phyloP scores from a whole-genome alignment of 1,140 invertebrate genomes.

The Odontomachus brunneus region DNA sequence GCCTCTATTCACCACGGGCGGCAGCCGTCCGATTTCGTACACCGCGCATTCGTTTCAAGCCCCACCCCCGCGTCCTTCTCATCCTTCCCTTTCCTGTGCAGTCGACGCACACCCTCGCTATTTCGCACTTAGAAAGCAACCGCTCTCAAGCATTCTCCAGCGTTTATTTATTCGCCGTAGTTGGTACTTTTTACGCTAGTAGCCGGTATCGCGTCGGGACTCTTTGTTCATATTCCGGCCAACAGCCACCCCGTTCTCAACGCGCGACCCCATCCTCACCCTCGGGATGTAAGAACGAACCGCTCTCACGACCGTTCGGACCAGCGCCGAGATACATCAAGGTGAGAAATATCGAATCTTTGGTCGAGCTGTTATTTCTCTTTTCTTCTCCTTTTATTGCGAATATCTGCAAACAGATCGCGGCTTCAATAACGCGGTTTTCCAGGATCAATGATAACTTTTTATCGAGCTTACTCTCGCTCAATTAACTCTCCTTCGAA shows the following conservation, averaged over 20 bases:
- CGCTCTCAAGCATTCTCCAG: slow-evolving; percentile 58
- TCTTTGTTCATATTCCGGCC: slow-evolving; percentile 62
- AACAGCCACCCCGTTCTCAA: not conserved
- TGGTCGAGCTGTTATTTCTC: not conserved
- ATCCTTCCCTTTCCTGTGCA: not conserved
- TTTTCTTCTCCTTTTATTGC: not conserved
- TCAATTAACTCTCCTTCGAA: slow-evolving; percentile 49
- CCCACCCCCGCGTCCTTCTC: slow-evolving; percentile 18
- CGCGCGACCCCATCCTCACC: slow-evolving; percentile 3
- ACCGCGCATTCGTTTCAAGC: slow-evolving; percentile 70
- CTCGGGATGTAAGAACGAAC: slow-evolving; percentile 10
- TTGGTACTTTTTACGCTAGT: slow-evolving; percentile 67
- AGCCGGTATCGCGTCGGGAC: slow-evolving; percentile 51
- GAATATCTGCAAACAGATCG: slow-evolving; percentile 1
- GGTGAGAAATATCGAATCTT: slow-evolving; percentile 46
- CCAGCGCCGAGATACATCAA: not conserved
- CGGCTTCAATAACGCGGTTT: slow-evolving; percentile 49
- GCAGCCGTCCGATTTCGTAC: slow-evolving; percentile 51
- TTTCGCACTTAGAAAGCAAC: slow-evolving; percentile 49
- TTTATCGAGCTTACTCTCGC: slow-evolving; percentile 29
- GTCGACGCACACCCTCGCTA: slow-evolving; percentile 22
- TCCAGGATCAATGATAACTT: slow-evolving; percentile 15
- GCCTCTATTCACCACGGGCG: slow-evolving; percentile 60
- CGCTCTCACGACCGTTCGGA: slow-evolving; percentile 10
- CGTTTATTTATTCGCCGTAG: slow-evolving; percentile 76